Evolutionary conservation across 2,888 invertebrate species (phyloP).

Genomic region (Mesochorus sp.): DNA sequence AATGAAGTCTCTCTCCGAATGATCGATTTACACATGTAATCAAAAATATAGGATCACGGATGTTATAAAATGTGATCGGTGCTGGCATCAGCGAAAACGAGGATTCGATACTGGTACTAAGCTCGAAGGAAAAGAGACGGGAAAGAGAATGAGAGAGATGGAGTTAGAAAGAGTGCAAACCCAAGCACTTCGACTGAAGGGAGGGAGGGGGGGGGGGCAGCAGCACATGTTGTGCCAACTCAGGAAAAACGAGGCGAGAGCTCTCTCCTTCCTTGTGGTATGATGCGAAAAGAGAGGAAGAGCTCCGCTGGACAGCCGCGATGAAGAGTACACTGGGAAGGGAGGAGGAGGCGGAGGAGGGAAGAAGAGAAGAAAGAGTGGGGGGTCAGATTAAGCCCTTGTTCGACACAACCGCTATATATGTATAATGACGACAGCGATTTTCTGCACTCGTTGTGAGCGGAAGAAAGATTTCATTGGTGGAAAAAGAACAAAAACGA

Average conservation of each 20-base stretch:
- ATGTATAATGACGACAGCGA: conserved; percentile 61
- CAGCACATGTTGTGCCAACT: conserved; percentile 80
- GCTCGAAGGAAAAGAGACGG: conserved; percentile 1
- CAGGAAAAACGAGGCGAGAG: conserved; percentile 80
- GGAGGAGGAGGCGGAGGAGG: conserved; percentile 43
- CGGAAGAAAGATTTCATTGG: conserved; percentile 46
- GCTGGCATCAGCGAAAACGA: conserved; percentile 79
- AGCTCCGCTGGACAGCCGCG: conserved; percentile 6
- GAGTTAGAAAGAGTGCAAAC: conserved; percentile 1
- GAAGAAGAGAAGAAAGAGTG: conserved; percentile 51
- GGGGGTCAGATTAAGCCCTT: conserved; percentile 72
- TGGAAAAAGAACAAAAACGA: not conserved
- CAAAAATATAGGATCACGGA: conserved; percentile 68
- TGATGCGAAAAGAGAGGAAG: conserved; percentile 67
- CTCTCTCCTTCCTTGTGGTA: conserved; percentile 64
- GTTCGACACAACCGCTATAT: conserved; percentile 71
- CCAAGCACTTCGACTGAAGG: conserved; percentile 78
- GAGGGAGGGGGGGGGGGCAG: conserved; percentile 34
- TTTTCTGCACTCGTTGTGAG: conserved; percentile 46
- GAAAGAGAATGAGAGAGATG: conserved; percentile 9
- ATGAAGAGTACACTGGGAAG: too few relatives aligned
- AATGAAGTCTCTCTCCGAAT: conserved; percentile 9
- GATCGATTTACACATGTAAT: conserved; percentile 64
- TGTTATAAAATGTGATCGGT: conserved; percentile 79
- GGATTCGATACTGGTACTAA: conserved; percentile 73